Conservation (phyloP, 2,888 invertebrate genomes). For the Meiosimyza platycephala region DNA sequence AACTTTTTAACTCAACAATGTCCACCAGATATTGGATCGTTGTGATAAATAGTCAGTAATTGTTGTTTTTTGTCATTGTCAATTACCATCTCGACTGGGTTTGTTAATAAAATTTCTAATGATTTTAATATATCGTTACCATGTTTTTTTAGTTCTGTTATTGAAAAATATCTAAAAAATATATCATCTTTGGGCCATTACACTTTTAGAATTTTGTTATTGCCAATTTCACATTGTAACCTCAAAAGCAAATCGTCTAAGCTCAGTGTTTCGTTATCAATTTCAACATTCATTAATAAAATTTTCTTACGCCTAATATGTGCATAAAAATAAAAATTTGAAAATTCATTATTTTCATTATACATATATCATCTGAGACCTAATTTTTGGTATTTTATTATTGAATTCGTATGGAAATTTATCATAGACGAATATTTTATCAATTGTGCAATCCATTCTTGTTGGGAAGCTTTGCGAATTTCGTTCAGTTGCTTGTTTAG, state of each 20-base stretch:
- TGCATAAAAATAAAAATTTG: slow-evolving; percentile 18
- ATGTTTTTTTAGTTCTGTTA: slow-evolving; percentile 19
- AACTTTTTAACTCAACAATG: slow-evolving; percentile 30
- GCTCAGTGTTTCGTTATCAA: slow-evolving; percentile 38
- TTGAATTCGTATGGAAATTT: too few species aligned
- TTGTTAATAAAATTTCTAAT: slow-evolving; percentile 28
- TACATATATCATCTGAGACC: too few species aligned
- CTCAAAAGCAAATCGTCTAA: slow-evolving; percentile 38
- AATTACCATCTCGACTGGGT: slow-evolving; percentile 21
- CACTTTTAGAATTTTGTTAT: slow-evolving; percentile 18
- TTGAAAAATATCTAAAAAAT: slow-evolving; percentile 20
- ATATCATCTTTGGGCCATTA: slow-evolving; percentile 28
- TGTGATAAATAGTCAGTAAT: slow-evolving; percentile 24
- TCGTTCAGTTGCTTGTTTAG: not conserved
- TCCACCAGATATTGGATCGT: slow-evolving; percentile 2
- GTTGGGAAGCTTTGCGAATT: too few species aligned
- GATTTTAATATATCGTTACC: slow-evolving; percentile 28
- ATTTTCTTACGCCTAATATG: slow-evolving; percentile 23
- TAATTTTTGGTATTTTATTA: too few species aligned
- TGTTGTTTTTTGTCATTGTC: slow-evolving; percentile 10
- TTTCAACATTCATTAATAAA: slow-evolving; percentile 10
- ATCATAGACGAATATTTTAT: too few species aligned
- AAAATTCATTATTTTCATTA: not conserved
- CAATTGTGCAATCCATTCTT: too few species aligned
- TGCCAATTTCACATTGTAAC: slow-evolving; percentile 23